Base-by-base conservation (phyloP, 2,888 invertebrate genomes). In the Dynastes grantii region DNA sequence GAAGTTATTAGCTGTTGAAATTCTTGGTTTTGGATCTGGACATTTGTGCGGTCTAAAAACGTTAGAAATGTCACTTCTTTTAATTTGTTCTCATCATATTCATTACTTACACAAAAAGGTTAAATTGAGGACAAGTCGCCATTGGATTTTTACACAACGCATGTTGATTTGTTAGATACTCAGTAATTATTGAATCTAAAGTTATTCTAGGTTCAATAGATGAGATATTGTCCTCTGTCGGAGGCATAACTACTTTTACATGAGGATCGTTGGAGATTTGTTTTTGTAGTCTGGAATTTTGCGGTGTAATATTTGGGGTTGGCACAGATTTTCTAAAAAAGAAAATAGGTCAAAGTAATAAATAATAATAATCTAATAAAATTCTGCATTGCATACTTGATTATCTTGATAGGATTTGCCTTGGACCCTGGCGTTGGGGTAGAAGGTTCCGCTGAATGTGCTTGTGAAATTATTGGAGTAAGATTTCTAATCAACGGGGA, bases 81-180 rank as follows among this genome's bases (percentile, higher is more conserved):
- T 8, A 77, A 45, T 65, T 61, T 51, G 32, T 68, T 67, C 16
- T 63, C 11, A 32, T 58, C 22, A 8, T n/a, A 8, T 22, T 16
- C 1, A 79, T 16, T 27, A 80, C 83, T 79, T 87, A 95, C 95
- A 93, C 92, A 86, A 97, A 96, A 53, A 99, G 90, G 88, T 97
- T 97, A 87, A 99, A 99, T 87, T 97, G 97, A 0, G 99, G 98
- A 89, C 98, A 99, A 0, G 98, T 98, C 49, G 96, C 96, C 90
- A 99, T 97, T 0, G 99, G 99, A 89, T 98, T 97, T 90, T 96
- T 96, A 90, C 99, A 99, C 6, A 97, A 90, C n/a, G 98, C 95
- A 90, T 99, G 99, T 89, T 99, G 99, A 90, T 98, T 97, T 84
- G 97, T 95, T 76, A 99, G 91, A 90, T 98, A 99, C 89, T 98